Conservation (phyloP, 2,888 invertebrate genomes). For the Cheilosia urbana region DNA sequence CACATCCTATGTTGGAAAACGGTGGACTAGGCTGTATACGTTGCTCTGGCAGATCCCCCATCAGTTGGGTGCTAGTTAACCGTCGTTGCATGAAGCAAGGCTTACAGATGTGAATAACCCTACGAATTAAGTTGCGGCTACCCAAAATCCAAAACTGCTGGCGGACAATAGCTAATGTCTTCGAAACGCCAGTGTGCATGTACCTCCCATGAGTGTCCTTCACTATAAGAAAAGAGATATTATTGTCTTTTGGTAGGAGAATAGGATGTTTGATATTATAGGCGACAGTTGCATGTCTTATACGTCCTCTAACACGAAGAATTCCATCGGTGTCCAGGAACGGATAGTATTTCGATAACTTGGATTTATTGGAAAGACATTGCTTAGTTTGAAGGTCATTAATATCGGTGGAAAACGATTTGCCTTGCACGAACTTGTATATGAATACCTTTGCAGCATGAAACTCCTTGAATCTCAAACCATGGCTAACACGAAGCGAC, state of each 20-base stretch:
- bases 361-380: no score
- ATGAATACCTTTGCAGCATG: no score
- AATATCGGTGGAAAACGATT: no score
- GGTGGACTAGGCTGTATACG: neutral
- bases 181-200: conserved; percentile 32
- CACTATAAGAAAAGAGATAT: conserved; percentile 1
- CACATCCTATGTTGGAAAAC: neutral
- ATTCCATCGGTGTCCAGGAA: no score
- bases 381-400: no score
- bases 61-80: conserved; percentile 36
- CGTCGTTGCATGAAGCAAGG: conserved; percentile 20
- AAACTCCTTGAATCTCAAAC: no score
- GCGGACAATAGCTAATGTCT: conserved; percentile 14
- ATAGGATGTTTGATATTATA: neutral
- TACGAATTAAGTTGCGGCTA: conserved; percentile 42
- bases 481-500: no score
- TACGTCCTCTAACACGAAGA: no score
- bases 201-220: conserved; percentile 25
- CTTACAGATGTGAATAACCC: conserved; percentile 31
- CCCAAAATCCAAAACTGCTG: conserved; percentile 43
- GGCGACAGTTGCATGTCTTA: neutral
- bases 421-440: no score
- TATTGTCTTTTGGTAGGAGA: neutral
- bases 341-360: no score
- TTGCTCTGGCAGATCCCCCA: no score